A percentile compares a stretch with the other conserved stretches of the same genome.
Evolutionary conservation across 2,888 invertebrate genomes (phyloP).

Genomic region (Campopleginae sp.): DNA sequence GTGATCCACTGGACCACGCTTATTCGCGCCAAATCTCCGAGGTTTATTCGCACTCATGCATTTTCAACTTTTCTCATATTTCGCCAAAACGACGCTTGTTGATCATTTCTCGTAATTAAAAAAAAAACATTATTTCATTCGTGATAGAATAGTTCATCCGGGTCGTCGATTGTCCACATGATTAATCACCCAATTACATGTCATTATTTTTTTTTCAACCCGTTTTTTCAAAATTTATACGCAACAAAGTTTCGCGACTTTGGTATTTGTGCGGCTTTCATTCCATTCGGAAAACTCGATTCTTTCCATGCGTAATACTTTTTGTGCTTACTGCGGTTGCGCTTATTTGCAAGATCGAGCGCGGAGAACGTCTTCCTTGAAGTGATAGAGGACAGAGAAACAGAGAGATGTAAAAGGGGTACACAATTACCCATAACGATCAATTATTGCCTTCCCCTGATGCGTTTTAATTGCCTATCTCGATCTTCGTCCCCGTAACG

Average conservation of each 20-base stretch:
- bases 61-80: background rate
- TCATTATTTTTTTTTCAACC: background rate
- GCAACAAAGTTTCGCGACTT: background rate
- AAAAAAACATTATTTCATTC: background rate
- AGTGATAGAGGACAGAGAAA: background rate
- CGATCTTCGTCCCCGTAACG: slow-evolving; percentile 31
- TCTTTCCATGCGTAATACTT: background rate
- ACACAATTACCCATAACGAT: slow-evolving; percentile 65
- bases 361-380: background rate
- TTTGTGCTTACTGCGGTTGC: background rate
- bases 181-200: background rate
- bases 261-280: background rate
- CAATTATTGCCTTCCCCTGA: slow-evolving; percentile 63
- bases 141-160: background rate
- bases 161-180: background rate
- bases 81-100: background rate
- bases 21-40: slow-evolving; percentile 16
- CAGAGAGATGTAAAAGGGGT: slow-evolving; percentile 22
- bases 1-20: slow-evolving; percentile 46
- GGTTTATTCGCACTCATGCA: slow-evolving; percentile 17
- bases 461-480: slow-evolving; percentile 57
- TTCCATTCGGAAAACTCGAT: too few relatives aligned
- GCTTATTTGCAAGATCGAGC: background rate
- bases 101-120: background rate
- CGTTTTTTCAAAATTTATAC: background rate